Conservation (phyloP, 2,888 invertebrate genomes). For the Rhyacophila evoluta region DNA sequence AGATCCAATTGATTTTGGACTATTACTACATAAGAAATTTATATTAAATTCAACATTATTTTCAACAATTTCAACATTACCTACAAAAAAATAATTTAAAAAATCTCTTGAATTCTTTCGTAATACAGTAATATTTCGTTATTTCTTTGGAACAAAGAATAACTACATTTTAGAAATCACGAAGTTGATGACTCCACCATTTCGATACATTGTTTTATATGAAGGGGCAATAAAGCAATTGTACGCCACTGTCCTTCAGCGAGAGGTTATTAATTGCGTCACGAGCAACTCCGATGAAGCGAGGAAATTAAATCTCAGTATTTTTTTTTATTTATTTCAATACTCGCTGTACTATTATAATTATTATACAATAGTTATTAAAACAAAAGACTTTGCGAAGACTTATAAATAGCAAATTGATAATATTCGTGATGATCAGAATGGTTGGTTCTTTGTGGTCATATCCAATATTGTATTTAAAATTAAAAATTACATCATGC, state of each 20-base stretch:
- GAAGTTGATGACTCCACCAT: not conserved
- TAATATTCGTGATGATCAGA: not conserved
- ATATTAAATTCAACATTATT: no score
- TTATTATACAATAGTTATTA: no score
- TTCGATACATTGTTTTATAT: not conserved
- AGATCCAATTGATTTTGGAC: no score
- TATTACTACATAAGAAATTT: no score
- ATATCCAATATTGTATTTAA: no score
- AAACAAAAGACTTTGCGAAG: not conserved
- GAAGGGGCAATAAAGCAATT: not conserved
- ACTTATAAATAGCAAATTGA: not conserved
- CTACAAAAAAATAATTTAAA: no score
- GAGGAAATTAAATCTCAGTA: slow-evolving; percentile 16
- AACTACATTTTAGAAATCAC: not conserved
- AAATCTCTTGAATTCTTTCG: no score
- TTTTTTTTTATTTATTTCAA: not conserved
- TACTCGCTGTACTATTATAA: not conserved
- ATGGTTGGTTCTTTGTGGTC: not conserved
- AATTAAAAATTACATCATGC: no score
- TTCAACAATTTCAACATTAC: no score
- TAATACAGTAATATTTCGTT: no score
- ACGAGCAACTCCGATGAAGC: slow-evolving; percentile 26
- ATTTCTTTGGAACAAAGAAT: no score
- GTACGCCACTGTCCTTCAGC: slow-evolving; percentile 23
- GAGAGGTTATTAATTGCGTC: slow-evolving; percentile 25